phyloP scores from a whole-genome alignment of 2,797 vertebrate species.

The Betta splendens region DNA sequence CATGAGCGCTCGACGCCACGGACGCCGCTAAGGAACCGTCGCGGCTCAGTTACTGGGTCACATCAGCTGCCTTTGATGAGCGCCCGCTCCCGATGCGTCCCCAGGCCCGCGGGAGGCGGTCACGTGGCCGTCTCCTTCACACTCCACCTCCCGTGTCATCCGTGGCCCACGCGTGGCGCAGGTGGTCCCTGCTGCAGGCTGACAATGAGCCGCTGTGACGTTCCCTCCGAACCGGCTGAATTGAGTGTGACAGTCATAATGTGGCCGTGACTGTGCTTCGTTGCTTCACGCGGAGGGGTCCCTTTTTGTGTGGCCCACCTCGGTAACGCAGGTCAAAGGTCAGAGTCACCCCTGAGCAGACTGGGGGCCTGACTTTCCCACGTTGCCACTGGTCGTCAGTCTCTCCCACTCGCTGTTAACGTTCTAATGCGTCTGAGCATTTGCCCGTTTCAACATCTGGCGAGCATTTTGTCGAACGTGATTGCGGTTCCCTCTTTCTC shows the following conservation, averaged over 20 bases:
- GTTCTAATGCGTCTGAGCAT: constrained; percentile 16
- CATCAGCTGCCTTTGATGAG: constrained; percentile 31
- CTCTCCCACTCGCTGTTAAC: not conserved
- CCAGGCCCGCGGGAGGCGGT: constrained; percentile 55
- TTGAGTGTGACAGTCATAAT: constrained; percentile 16
- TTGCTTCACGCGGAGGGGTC: too few relatives aligned
- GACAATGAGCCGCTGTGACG: constrained; percentile 5
- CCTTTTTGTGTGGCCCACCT: not conserved
- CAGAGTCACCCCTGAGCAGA: constrained; percentile 17
- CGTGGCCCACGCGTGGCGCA: constrained; percentile 31
- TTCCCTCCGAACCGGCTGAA: not conserved
- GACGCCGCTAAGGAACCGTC: constrained; percentile 36
- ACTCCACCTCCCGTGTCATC: constrained; percentile 24
- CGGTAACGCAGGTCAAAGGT: constrained; percentile 34
- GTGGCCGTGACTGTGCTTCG: constrained; percentile 15
- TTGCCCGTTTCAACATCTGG: constrained; percentile 39
- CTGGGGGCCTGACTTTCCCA: not conserved
- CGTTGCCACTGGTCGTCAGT: constrained; percentile 6
- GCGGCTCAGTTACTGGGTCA: constrained; percentile 12
- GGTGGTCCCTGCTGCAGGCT: constrained; percentile 40
- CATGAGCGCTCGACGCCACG: constrained; percentile 38
- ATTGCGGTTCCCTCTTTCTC: constrained; percentile 45
- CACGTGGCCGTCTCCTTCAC: constrained; percentile 37
- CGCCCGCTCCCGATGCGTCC: constrained; percentile 26
- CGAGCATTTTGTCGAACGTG: constrained; percentile 26